Percentiles rank a stretch among this genome's conserved stretches.
phyloP scores from a whole-genome alignment of 2,888 invertebrate genomes.

The Leucoptera coffeella region DNA sequence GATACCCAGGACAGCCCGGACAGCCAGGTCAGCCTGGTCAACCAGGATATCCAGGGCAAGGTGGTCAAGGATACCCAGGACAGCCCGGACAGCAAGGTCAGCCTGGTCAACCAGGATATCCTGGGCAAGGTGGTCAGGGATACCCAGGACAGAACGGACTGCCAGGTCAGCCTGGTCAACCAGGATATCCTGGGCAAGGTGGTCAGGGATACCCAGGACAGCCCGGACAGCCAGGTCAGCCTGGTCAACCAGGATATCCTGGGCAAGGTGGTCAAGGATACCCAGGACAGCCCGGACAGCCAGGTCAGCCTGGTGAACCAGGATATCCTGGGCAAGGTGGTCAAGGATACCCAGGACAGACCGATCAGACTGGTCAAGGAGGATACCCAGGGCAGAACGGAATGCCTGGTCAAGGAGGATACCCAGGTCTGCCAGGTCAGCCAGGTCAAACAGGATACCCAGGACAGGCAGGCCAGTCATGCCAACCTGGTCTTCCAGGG shows the following conservation, averaged over 20 bases:
- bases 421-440: constrained; percentile 7
- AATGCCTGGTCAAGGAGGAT: neutral
- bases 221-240: constrained; percentile 8
- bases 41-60: too few species aligned
- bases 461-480: constrained; percentile 12
- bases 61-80: too few species aligned
- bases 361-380: too few species aligned
- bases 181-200: too few species aligned
- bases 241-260: constrained; percentile 6
- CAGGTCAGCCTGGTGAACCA: constrained; percentile 16
- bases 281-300: constrained; percentile 12
- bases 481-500: constrained; percentile 11
- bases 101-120: too few species aligned
- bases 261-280: constrained; percentile 12
- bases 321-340: constrained; percentile 11
- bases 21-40: too few species aligned
- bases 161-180: too few species aligned
- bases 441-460: constrained; percentile 6
- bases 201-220: neutral
- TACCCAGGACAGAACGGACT: too few species aligned
- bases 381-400: neutral
- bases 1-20: too few species aligned
- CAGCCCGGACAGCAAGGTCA: too few species aligned
- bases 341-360: constrained; percentile 15
- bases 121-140: too few species aligned